Percentiles rank a stretch among this genome's conserved stretches.
These are phyloP conservation scores for Eira barbara DNA, from an alignment of 2,113 vertebrate genomes.

Conservation along the genomic window DNA sequence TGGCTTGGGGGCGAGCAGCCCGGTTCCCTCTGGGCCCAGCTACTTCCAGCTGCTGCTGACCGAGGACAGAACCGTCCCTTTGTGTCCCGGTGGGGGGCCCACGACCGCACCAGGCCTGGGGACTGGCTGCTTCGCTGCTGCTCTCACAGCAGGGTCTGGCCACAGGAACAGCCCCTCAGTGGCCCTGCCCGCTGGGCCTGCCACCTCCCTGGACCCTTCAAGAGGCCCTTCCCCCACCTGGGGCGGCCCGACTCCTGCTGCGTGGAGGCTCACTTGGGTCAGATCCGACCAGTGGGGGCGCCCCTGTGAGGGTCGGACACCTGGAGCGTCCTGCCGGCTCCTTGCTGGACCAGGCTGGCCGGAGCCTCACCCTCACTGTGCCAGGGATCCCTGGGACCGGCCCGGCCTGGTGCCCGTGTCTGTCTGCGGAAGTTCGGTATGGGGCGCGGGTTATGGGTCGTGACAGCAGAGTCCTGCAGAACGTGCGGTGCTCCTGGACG, in stretches of 20 bases:
- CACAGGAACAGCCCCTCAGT: background rate
- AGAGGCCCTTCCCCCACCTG: background rate
- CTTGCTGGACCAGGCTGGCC: fast-evolving
- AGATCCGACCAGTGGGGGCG: fast-evolving
- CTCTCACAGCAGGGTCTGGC: background rate
- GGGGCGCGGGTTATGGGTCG: fast-evolving
- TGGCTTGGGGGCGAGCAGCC: too few species aligned
- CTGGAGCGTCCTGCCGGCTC: background rate
- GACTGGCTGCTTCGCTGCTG: background rate
- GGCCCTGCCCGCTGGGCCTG: background rate
- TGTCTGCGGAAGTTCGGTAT: fast-evolving
- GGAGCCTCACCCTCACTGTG: background rate
- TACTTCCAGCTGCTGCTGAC: background rate
- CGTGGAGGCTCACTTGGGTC: background rate
- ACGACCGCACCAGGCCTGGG: background rate
- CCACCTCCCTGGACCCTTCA: background rate
- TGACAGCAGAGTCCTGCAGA: fast-evolving
- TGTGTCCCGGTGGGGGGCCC: background rate
- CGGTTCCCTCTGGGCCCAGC: background rate
- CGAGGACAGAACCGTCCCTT: background rate
- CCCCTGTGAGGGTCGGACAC: background rate
- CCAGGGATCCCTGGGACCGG: background rate
- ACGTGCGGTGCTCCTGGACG: fast-evolving
- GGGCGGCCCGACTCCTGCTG: background rate
- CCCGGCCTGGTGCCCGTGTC: fast-evolving